phyloP scores from a whole-genome alignment of 2,113 vertebrate genomes.

The Paradoxurus hermaphroditus region DNA sequence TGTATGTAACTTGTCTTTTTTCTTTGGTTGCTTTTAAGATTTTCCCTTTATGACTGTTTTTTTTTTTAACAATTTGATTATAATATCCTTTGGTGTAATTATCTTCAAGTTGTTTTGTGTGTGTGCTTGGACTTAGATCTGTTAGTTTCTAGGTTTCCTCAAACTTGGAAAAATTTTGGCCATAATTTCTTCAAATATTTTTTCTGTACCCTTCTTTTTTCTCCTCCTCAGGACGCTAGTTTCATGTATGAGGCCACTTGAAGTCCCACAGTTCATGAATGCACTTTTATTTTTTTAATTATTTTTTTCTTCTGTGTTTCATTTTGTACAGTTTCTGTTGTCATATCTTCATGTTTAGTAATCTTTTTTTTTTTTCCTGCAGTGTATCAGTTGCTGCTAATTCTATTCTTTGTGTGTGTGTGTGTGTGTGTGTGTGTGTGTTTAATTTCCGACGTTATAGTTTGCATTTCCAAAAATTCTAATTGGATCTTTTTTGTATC shows the following conservation, averaged over 20 bases:
- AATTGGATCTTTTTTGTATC: background rate
- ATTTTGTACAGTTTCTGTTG: background rate
- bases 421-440: background rate
- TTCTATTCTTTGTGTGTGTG: background rate
- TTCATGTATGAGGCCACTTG: background rate
- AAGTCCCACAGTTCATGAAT: background rate
- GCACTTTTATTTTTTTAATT: background rate
- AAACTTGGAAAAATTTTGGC: background rate
- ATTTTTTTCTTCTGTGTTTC: background rate
- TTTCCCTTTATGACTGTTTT: background rate
- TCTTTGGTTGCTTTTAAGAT: background rate
- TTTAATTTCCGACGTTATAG: background rate
- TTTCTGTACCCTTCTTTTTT: background rate
- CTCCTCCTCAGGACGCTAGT: background rate
- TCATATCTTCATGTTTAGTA: background rate
- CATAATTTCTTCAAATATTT: background rate
- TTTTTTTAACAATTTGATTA: background rate
- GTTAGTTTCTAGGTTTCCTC: background rate
- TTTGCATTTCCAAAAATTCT: constrained; percentile 9
- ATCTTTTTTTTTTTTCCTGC: background rate
- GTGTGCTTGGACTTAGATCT: background rate
- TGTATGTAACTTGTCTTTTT: background rate
- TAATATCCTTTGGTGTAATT: background rate
- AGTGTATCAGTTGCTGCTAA: background rate
- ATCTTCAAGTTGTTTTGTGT: background rate